Evolutionary conservation across 2,797 vertebrate species (phyloP).

Genomic region (Podargus strigoides): DNA sequence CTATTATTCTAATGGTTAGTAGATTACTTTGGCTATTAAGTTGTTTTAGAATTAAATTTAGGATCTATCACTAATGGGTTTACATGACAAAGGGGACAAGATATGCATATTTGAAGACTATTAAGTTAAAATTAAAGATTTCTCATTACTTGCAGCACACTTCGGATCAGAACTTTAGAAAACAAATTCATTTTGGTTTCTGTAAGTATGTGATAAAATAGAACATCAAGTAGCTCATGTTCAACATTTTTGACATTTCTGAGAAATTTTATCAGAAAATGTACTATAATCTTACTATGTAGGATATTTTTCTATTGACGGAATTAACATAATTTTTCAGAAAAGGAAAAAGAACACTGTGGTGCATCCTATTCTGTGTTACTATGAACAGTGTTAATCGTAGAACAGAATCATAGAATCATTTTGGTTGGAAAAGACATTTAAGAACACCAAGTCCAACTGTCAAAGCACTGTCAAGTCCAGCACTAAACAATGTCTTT

Average conservation of each 20-base stretch:
- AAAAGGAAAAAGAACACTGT: neutral
- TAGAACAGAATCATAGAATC: too few relatives aligned
- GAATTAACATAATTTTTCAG: neutral
- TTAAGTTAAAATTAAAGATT: neutral
- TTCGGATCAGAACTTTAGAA: neutral
- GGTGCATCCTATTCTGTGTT: neutral
- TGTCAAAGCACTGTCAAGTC: too few relatives aligned
- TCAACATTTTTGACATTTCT: neutral
- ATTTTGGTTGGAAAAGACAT: too few relatives aligned
- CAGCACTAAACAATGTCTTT: too few relatives aligned
- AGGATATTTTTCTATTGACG: neutral
- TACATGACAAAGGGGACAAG: neutral
- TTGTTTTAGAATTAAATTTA: constrained; percentile 4
- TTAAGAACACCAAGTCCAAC: too few relatives aligned
- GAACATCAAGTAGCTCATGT: neutral
- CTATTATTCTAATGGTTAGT: constrained; percentile 44
- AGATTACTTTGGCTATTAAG: constrained; percentile 39
- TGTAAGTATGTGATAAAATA: neutral
- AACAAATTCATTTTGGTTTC: neutral
- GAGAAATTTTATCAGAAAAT: neutral
- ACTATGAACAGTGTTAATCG: neutral
- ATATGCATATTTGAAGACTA: neutral
- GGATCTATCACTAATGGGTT: neutral
- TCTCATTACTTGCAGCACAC: neutral
- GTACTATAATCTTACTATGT: neutral